Evolutionary conservation across 2,113 vertebrate genomes (phyloP), one percentile per base, ranked within the genome.

Genomic region (Bombycilla garrulus): DNA sequence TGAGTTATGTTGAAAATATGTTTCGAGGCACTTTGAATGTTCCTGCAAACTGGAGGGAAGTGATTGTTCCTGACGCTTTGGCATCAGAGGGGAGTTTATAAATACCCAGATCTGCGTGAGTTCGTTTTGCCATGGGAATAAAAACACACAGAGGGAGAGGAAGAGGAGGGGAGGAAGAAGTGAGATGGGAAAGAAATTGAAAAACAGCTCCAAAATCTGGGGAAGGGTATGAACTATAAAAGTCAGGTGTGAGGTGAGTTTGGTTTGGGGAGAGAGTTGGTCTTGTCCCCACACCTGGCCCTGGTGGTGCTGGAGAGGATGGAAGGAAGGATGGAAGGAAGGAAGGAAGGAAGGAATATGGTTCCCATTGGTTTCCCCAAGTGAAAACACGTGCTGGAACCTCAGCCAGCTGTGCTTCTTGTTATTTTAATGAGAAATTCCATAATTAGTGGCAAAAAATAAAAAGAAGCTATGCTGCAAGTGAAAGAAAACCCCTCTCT

Each of bases 1-100:
- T 98, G 98, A 97, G 95, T 97, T 97, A 97, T 93, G 96, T 95
- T 1, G 20, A 95, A 98, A 98, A 96, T 97, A 97, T 98, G 98
- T 95, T 94, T 91, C 25, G 0, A 87, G 95, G 86, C 58, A 62
- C 96, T 96, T 96, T 88, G 97, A 96, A 66, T 96, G 92, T 97
- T 96, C 95, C 97, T 95, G 95, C 58, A 71, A 95, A 95, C 45
- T 11, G 86, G 82, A 93, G 92, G 93, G 95, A 88, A 95, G 26
- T 36, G 91, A 88, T 88, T 88, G 47, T 87, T 90, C 94, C 10
- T 35, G 93, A 95, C 0, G 9, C 93, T 95, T 57, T 90, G 97
- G 96, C 76, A 1, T 69, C 64, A 40, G 36, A 92, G 60, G 76
- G 78, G 64, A 71, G 82, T 96, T 97, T 96, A 96, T 97, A 97